Evolutionary conservation across 2,797 vertebrate species (phyloP), one percentile per base, ranked within the genome.

Genomic region (Sebastes umbrosus): DNA sequence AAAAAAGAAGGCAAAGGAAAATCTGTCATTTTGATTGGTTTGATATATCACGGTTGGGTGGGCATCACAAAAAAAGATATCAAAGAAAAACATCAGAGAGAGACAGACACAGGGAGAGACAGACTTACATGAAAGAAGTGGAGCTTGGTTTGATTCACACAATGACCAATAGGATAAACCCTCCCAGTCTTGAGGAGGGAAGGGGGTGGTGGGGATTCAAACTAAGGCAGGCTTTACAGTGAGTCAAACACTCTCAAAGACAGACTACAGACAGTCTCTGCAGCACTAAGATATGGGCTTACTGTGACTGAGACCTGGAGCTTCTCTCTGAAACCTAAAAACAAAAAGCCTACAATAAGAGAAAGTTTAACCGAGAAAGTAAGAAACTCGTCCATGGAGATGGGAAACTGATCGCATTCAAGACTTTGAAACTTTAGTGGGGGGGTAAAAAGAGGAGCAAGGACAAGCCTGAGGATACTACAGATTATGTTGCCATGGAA

Each of bases 401-500:
- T 92, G 91, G 84, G 70, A 84, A 82, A 82, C 81, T 79, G 93
- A 92, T 75, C 68, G 29, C 89, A 93, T 94, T 89, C 90, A 92
- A 95, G 91, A 90, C 57, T 71, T 84, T 94, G 20, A 77, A 31
- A 73, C 24, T 84, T 75, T 52, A 78, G 43, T n/a, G 52, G 52
- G 20, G 5, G 1, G 1, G 46, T 20, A 73, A 43, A 73, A 68
- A 73, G 43, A 82, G 84, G 69, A 75, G 39, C 68, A 29, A 87
- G 65, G 80, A 90, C 83, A 82, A 90, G 77, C 85, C 86, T 82
- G 68, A 87, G 91, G 93, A 93, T 92, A 92, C 89, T 90, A 89
- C 87, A 87, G 86, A 92, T 88, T 88, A 89, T 87, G 93, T 95
- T 94, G 90, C 92, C 92, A 96, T 96, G 95, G 95, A 94, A 94